Evolutionary conservation across 2,888 invertebrate species (phyloP).

Genomic region (Automeris io): DNA sequence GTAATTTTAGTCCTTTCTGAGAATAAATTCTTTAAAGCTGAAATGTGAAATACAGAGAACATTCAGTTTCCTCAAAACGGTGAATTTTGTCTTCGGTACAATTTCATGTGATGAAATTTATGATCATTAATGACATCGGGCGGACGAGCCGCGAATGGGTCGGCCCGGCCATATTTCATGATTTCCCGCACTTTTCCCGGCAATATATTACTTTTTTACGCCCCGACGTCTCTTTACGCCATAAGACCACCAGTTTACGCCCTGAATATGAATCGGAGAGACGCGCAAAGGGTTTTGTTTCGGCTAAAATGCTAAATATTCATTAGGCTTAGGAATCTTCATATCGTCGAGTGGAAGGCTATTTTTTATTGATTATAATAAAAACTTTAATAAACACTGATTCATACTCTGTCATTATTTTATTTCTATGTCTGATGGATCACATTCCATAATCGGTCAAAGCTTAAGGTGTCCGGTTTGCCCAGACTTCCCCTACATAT

Average conservation of each 20-base stretch:
- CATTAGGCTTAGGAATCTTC: background rate
- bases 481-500: too few species aligned
- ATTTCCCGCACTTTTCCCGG: constrained; percentile 55
- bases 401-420: too few species aligned
- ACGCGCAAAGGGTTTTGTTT: constrained; percentile 18
- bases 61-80: too few species aligned
- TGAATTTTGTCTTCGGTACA: constrained; percentile 11
- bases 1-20: too few species aligned
- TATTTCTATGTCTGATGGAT: too few species aligned
- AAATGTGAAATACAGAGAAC: too few species aligned
- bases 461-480: too few species aligned
- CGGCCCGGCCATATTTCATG: constrained; percentile 56
- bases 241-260: constrained; percentile 24
- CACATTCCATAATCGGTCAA: too few species aligned
- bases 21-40: too few species aligned
- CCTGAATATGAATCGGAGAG: constrained; percentile 32
- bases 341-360: too few species aligned
- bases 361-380: too few species aligned
- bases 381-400: too few species aligned
- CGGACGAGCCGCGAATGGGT: constrained; percentile 39
- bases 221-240: constrained; percentile 22
- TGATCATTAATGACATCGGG: constrained; percentile 53
- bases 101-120: constrained; percentile 43
- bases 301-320: constrained; percentile 4
- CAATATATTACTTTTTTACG: constrained; percentile 54